Conservation (phyloP, 2,797 vertebrate genomes). For the Syndactyla subalaris region DNA sequence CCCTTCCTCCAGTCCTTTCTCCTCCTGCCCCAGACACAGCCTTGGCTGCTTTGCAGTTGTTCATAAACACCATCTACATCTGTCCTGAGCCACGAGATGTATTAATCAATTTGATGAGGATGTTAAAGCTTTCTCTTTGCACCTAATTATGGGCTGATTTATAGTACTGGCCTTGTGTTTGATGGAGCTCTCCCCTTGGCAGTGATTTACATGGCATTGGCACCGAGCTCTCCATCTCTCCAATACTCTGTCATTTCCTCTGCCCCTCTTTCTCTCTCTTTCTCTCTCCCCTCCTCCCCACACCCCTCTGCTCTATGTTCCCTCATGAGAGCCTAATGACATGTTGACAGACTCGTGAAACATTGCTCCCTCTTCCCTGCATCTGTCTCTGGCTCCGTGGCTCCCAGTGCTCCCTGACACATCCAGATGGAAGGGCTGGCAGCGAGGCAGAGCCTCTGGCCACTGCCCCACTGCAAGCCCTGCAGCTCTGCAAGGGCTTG, state of each 20-base stretch:
- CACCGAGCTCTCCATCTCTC: conserved; percentile 69
- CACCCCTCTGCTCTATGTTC: conserved; percentile 63
- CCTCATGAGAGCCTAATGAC: conserved; percentile 72
- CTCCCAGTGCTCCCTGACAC: conserved; percentile 26
- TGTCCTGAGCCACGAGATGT: conserved; percentile 73
- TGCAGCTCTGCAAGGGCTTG: neutral
- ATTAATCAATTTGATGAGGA: conserved; percentile 84
- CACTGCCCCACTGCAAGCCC: neutral
- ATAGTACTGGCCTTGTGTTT: conserved; percentile 76
- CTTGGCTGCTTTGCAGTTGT: conserved; percentile 54
- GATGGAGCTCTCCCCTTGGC: conserved; percentile 75
- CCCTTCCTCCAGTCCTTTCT: neutral
- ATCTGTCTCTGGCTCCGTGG: conserved; percentile 49
- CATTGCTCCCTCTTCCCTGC: conserved; percentile 54
- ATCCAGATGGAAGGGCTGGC: conserved; percentile 52
- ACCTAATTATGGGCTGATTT: conserved; percentile 83
- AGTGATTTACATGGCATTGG: conserved; percentile 76
- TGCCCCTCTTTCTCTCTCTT: neutral
- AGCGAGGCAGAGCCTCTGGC: neutral
- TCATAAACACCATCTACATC: conserved; percentile 71
- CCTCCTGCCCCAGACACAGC: conserved; percentile 22
- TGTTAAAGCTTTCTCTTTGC: conserved; percentile 81
- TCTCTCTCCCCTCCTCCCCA: conserved; percentile 44
- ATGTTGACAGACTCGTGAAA: conserved; percentile 68
- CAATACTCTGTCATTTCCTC: conserved; percentile 41